Base-by-base conservation (phyloP, 2,888 invertebrate genomes). In the Clanis bilineata region DNA sequence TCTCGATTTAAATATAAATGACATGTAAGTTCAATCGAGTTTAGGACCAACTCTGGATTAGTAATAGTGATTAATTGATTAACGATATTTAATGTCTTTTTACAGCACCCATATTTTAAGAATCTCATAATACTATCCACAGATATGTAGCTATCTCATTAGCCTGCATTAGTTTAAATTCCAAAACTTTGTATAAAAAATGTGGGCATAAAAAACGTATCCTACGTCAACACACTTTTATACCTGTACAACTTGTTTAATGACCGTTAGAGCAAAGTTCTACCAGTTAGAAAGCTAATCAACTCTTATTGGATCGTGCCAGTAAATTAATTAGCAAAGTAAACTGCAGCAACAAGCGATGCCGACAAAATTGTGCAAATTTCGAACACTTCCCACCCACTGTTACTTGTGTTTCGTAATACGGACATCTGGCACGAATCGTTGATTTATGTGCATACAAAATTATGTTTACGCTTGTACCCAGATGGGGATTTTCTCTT, bases 371-470 rank as follows among this genome's bases (percentile, higher is more conserved):
- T 61, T 61, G 61, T 65, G 57, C 55, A 59, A 54, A 61, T 69
- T 70, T 69, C 66, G 64, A 63, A 57, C 62, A 63, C 62, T 66
- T 59, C 68, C 68, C 71, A 69, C 77, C 73, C 71, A 76, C 73
- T 63, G 63, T 56, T 64, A 51, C 65, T 63, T 64, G 60, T 58
- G 69, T 85, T 74, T 83, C 77, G 82, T 76, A 87, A 87, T 73
- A 71, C 70, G 71, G 76, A 84, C 84, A 85, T 83, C 82, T 86
- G 85, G 82, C 78, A 73, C 79, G 74, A 83, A 82, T 76, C 70
- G 76, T 58, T 80, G 77, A 84, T 84, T 68, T 82, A 82, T 83
- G 82, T 75, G 76, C 77, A 78, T 76, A 69, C 74, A 72, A 69
- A 77, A 77, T 71, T 70, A 77, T 71, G 72, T 72, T 51, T 69